Base-by-base conservation (phyloP, 2,113 vertebrate genomes). In the Eclectus roratus region DNA sequence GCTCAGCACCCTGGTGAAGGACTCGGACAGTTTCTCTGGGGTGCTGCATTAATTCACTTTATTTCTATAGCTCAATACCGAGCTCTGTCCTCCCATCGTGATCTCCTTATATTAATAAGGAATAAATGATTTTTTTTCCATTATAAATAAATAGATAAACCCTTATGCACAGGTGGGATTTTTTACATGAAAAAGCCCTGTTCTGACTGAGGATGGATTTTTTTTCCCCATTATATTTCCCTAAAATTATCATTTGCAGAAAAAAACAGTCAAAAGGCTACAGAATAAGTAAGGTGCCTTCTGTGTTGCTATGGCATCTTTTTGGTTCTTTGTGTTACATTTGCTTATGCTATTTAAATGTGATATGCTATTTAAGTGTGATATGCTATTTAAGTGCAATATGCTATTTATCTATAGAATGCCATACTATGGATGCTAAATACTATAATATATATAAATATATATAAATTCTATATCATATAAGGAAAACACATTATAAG, bases 361-460 rank as follows among this genome's bases (percentile, higher is more conserved):
- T 27, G 28, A 37, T 29, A 37, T 35, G 11, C 33, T 46, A 37
- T 39, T 43, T 29, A 46, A 33, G 17, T 3, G 6, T 31, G 29
- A 37, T 31, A 1, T 4, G 17, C 9, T 50, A 33, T 44, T 43
- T 27, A 55, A 39, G 28, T 4, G 37, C 9, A 9, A 37, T 31
- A 1, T 4, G 16, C 11, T 50, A 33, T 44, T 43, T 29, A 55
- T 35, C 25, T 4, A 7, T 31, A 16, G 29, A 29, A 37, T 49
- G 24, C 24, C 64, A 2, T 10, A 11, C 9, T 29, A 17, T 3
- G 9, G 6, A 16, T 11, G 9, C 21, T 20, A 56, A 85, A 77
- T 11, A 17, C 0, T 0, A 17, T 9, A 8, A 56, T n/a, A 56
- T 18, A 31, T 7, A n/a, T 14, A 52, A 10, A 56, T 21, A n/a